Base-by-base conservation (phyloP, 2,888 invertebrate species). In the Synergus gifuensis region DNA sequence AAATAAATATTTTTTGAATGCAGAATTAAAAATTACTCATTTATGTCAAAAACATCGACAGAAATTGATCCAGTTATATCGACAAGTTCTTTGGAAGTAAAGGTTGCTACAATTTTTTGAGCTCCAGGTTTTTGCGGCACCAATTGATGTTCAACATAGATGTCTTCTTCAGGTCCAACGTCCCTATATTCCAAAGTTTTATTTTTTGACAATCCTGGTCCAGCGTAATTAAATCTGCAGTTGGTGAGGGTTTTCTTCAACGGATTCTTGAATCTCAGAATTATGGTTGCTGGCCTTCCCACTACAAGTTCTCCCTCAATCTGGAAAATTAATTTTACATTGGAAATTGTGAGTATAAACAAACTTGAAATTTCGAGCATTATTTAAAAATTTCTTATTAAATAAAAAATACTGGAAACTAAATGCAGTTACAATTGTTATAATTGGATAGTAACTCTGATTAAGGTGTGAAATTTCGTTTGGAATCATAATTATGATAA, bases 191-290 rank as follows among this genome's bases (percentile, higher is more conserved):
- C 90, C 14, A 95, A 88, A 2, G 93, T 93, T 81, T 94, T 94
- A 82, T 95, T 94, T 77, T 94, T 94, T 0, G 93, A 92, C 12
- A 96, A 92, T 3, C 96, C 95, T 0, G 96, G 94, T 0, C 96
- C 96, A 80, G 96, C 95, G 84, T 96, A 93, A 66, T 94, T 94
- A 90, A 96, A 95, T 88, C 94, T 94, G 89, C 96, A 96, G 11
- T 94, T 93, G 0, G 95, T 95, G 69, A 97, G 92, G 0, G 90
- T 84, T 22, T 92, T 93, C 79, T 95, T 94, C 85, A 97, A 90
- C 0, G 97, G 97, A 92, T 97, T 97, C 69, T 92, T 93, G 88
- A 97, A 95, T 3, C 94, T 93, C 18, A 96, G 92, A 1, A 93
- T 93, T 0, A 95, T 93, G 0, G 93, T 92, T 4, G 94, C 90